Evolutionary conservation across 2,797 vertebrate genomes (phyloP), one percentile per base, ranked within the genome.

Genomic region (Ptychadena robeensis): DNA sequence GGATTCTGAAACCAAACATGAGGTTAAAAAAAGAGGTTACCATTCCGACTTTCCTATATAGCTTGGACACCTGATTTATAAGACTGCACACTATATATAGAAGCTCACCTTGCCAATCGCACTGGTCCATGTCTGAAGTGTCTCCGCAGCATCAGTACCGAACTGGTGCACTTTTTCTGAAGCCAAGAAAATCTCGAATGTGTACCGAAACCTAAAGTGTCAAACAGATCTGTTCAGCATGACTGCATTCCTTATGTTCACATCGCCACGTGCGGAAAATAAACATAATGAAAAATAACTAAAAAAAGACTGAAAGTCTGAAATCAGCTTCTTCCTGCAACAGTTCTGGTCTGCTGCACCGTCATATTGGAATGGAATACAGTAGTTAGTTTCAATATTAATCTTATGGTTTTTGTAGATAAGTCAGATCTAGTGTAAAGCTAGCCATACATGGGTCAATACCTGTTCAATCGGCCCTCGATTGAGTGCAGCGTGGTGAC

Each of bases 151-250:
- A 3, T 98, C 96, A 0, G 96, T 79, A 32, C 96, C 96, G 86
- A 98, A 95, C 86, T 95, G 96, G 83, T 96, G 89, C n/a, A 97
- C 90, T 87, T 96, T 97, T 31, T 97, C 97, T 1, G 95, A 94
- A 0, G 89, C 91, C 67, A 98, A 86, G 86, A 95, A 97, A 82
- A 99, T 90, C 89, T 99, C 97, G 0, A 99, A 96, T 53, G 94
- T 97, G 92, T 95, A 99, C 27, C 91, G 95, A 81, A 97, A 96
- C 91, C 98, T 99, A 86, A 53, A 82, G 72, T 12, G 34, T 53
- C 37, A 44, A 27, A 8, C 9, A 11, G 4, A 66, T 68, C 6
- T 35, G 8, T 40, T 2, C 12, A 22, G 15, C 5, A 53, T 0
- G 6, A 53, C 10, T 53, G 18, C 44, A 53, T 53, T 53, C 44